Evolutionary conservation across 2,113 vertebrate species (phyloP).

Genomic region (Paratilapia polleni): DNA sequence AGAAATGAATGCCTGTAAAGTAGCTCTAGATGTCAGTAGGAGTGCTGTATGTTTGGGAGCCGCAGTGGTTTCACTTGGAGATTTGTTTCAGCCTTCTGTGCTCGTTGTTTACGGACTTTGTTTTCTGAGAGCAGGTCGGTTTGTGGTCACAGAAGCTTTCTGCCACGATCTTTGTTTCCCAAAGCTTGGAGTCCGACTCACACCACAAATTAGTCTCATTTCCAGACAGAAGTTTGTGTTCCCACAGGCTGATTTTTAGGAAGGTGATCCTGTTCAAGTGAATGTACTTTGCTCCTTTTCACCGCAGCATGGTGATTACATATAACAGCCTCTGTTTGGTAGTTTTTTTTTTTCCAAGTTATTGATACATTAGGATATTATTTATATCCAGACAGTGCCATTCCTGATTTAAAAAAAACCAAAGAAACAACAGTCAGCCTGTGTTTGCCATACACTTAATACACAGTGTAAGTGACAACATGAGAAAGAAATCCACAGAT

Average conservation of each 20-base stretch:
- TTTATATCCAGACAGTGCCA: background rate
- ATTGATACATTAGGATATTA: accelerated
- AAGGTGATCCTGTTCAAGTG: background rate
- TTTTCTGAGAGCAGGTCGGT: background rate
- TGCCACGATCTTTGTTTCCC: background rate
- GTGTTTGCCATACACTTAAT: background rate
- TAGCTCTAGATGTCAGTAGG: background rate
- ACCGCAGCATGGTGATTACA: background rate
- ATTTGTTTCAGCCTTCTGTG: background rate
- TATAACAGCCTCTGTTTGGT: background rate
- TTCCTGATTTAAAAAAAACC: too few relatives aligned
- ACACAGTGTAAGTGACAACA: background rate
- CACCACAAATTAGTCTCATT: background rate
- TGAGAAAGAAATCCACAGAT: background rate
- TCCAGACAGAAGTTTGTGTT: background rate
- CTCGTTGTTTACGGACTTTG: background rate
- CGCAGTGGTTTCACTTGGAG: background rate
- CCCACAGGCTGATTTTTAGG: background rate
- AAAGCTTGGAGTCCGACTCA: background rate
- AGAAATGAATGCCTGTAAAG: background rate
- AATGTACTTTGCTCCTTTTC: background rate
- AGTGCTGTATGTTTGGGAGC: background rate
- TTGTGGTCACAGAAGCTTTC: background rate
- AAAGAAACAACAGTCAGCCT: background rate
- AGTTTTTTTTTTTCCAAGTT: background rate